Percentiles rank a stretch among this genome's conserved stretches.
Conservation (phyloP, 1,140 invertebrate species). For the Geopemphigus sp. region DNA sequence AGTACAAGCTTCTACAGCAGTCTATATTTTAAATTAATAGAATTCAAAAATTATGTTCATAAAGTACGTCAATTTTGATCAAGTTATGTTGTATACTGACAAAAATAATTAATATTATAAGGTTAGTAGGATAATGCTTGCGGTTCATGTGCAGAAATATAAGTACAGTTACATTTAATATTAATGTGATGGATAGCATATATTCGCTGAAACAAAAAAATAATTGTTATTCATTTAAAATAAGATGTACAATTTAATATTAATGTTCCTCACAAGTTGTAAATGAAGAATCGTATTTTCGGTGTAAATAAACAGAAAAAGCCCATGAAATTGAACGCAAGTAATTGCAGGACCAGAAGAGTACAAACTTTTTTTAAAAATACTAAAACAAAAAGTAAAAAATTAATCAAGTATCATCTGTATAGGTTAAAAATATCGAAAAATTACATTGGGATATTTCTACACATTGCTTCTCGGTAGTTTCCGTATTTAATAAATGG, state of each 20-base stretch:
- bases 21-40: conserved; percentile 23
- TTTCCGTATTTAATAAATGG: conserved; percentile 6
- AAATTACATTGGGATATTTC: conserved; percentile 18
- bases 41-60: neutral
- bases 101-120: conserved; percentile 42
- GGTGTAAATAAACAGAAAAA: conserved; percentile 46
- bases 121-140: conserved; percentile 26
- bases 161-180: conserved; percentile 32
- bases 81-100: conserved; percentile 11
- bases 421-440: neutral
- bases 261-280: conserved; percentile 25
- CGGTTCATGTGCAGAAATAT: conserved; percentile 44
- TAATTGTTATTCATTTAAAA: neutral
- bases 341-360: conserved; percentile 14
- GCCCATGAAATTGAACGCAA: conserved; percentile 29
- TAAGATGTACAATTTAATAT: neutral
- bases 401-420: neutral
- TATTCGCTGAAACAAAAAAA: conserved; percentile 41
- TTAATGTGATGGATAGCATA: conserved; percentile 37
- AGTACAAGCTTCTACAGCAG: conserved; percentile 36
- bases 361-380: conserved; percentile 39
- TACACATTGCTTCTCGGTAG: neutral
- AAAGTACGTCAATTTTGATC: neutral
- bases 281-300: conserved; percentile 45
- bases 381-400: conserved; percentile 16